Percentiles rank a stretch among this genome's conserved stretches.
Evolutionary conservation across 2,888 invertebrate genomes (phyloP).

Genomic region (Pycnomerus fuliginosus): DNA sequence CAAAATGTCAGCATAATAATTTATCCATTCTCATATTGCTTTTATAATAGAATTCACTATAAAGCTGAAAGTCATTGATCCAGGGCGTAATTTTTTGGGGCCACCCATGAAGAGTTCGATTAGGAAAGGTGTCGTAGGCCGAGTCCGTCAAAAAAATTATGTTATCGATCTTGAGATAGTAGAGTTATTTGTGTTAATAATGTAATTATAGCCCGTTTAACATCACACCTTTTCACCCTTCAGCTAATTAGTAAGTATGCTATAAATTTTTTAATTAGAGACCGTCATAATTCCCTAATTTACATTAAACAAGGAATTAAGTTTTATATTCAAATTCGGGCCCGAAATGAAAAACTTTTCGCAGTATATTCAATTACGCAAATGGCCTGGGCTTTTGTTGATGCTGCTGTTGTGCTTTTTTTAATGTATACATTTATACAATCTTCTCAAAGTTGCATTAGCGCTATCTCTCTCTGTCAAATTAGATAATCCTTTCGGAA

Average conservation of each 20-base stretch:
- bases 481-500: conserved; percentile 10
- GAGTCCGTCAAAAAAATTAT: too few species aligned
- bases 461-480: conserved; percentile 7
- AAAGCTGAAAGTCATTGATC: too few species aligned
- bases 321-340: conserved; percentile 13
- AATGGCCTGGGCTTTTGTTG: conserved; percentile 20
- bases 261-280: conserved; percentile 17
- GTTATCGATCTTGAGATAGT: conserved; percentile 14
- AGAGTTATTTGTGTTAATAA: conserved; percentile 17
- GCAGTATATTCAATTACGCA: conserved; percentile 22
- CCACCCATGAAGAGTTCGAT: too few species aligned
- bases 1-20: too few species aligned
- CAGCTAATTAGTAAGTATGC: too few species aligned
- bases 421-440: conserved; percentile 11
- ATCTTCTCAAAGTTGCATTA: conserved; percentile 15
- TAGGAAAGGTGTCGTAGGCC: too few species aligned
- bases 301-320: conserved; percentile 19
- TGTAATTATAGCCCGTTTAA: conserved; percentile 15
- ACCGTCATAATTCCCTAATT: conserved; percentile 14
- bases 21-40: too few species aligned
- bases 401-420: conserved; percentile 9
- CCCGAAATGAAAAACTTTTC: conserved; percentile 15
- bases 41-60: too few species aligned
- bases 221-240: conserved; percentile 3
- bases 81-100: too few species aligned